Evolutionary conservation across 1,140 invertebrate genomes (phyloP).

Genomic region (Sycophila sp.): DNA sequence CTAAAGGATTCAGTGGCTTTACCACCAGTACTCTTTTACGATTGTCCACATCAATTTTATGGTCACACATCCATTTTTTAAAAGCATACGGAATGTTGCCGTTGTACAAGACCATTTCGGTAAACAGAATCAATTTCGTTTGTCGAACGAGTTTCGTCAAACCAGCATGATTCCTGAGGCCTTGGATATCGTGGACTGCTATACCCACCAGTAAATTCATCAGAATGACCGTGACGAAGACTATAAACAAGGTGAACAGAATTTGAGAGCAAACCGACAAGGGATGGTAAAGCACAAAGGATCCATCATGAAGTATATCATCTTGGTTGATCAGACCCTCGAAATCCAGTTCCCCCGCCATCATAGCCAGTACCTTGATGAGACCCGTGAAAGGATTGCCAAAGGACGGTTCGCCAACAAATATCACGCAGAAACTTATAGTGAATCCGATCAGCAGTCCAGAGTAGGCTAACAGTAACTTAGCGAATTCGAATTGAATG

Average conservation of each 20-base stretch:
- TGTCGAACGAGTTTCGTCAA: constrained; percentile 75
- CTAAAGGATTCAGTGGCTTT: constrained; percentile 73
- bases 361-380: constrained; percentile 75
- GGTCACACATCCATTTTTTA: constrained; percentile 60
- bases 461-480: constrained; percentile 71
- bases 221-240: constrained; percentile 75
- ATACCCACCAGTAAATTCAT: constrained; percentile 79
- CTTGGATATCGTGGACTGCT: constrained; percentile 76
- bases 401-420: constrained; percentile 71
- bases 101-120: constrained; percentile 73
- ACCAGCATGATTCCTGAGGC: constrained; percentile 74
- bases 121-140: constrained; percentile 74
- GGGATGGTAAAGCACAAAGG: constrained; percentile 60
- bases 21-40: constrained; percentile 68
- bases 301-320: constrained; percentile 49
- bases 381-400: constrained; percentile 69
- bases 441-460: constrained; percentile 73
- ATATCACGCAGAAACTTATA: constrained; percentile 74
- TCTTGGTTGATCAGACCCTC: constrained; percentile 71
- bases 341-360: constrained; percentile 76
- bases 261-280: constrained; percentile 71
- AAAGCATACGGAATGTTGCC: constrained; percentile 66
- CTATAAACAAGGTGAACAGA: constrained; percentile 72
- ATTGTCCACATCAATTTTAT: constrained; percentile 62
- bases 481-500: constrained; percentile 72